Conservation (phyloP, 2,888 invertebrate genomes). For the Andrena chrysosceles region DNA sequence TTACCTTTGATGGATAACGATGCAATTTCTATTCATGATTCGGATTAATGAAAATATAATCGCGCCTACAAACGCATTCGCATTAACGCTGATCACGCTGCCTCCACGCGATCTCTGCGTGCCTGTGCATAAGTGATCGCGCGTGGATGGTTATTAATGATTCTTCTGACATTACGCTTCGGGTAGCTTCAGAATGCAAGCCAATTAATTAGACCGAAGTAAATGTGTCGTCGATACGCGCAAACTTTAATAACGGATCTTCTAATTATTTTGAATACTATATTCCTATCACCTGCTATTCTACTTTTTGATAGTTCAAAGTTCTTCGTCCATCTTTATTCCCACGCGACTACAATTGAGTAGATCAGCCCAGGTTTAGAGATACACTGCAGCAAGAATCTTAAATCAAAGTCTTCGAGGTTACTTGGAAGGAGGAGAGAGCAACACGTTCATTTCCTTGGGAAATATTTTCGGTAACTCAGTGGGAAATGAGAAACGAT, state of each 20-base stretch:
- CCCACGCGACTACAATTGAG: too few species aligned
- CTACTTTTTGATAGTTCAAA: too few species aligned
- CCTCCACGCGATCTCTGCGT: background rate
- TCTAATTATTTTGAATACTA: too few species aligned
- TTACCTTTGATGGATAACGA: slow-evolving; percentile 47
- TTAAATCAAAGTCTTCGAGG: slow-evolving; percentile 8
- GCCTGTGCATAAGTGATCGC: background rate
- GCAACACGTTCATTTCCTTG: background rate
- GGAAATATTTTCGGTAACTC: background rate
- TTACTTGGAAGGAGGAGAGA: slow-evolving; percentile 7
- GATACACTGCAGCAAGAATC: too few species aligned
- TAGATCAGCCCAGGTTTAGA: too few species aligned
- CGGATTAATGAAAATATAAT: slow-evolving; percentile 65
- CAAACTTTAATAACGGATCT: too few species aligned
- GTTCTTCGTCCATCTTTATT: too few species aligned
- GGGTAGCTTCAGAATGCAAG: too few species aligned
- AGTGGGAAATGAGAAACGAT: background rate
- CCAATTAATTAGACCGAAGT: too few species aligned
- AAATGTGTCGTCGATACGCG: too few species aligned
- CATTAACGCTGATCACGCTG: background rate
- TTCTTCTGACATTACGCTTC: background rate
- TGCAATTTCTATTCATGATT: slow-evolving; percentile 71
- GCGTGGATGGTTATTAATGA: background rate
- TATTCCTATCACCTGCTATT: too few species aligned
- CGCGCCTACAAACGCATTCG: background rate